Evolutionary conservation across 1,140 invertebrate species (phyloP), one percentile per base, ranked within the genome.

Genomic region (Venturia canescens): DNA sequence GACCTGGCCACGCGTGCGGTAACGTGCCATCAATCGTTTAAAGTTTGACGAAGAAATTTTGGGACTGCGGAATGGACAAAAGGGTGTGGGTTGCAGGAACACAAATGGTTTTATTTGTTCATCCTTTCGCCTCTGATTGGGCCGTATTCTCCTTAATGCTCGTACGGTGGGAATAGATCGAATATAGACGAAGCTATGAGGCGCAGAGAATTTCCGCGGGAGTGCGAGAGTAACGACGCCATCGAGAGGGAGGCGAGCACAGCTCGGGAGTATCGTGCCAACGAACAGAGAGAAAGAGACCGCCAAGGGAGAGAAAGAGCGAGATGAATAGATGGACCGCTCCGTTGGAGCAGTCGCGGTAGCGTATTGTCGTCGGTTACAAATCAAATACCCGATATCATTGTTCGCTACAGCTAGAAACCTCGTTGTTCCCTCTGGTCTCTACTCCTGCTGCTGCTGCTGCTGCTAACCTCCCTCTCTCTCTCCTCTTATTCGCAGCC

Each of bases 351-450:
- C 53, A 80, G 71, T 78, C 78, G 38, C 76, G 71, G 81, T 72
- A 83, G 80, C 82, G 84, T 82, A 90, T 89, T 89, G 89, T 89
- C 88, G 87, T 88, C 87, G 88, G 86, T 89, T 89, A 86, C 89
- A 89, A 90, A 89, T 89, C 89, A 89, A 89, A 90, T 89, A 88
- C 86, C 87, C 88, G 87, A 89, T 89, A 89, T 90, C 88, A 88
- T 89, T 89, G 88, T 89, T 88, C 87, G 83, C 78, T 88, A 87
- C 84, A 83, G 83, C 80, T 82, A 81, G 78, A 81, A 75, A 78
- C 76, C 82, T 78, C 81, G 53, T 44, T 44, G 38, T 74, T 69
- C 80, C 78, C 78, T 63, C 79, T 70, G 15, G 80, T 80, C 82
- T 21, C 78, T 48, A 44, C 67, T 63, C 72, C 76, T 69, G 15